These are phyloP conservation scores for Gopherus flavomarginatus DNA, from an alignment of 2,113 vertebrate species.

Conservation along the genomic window DNA sequence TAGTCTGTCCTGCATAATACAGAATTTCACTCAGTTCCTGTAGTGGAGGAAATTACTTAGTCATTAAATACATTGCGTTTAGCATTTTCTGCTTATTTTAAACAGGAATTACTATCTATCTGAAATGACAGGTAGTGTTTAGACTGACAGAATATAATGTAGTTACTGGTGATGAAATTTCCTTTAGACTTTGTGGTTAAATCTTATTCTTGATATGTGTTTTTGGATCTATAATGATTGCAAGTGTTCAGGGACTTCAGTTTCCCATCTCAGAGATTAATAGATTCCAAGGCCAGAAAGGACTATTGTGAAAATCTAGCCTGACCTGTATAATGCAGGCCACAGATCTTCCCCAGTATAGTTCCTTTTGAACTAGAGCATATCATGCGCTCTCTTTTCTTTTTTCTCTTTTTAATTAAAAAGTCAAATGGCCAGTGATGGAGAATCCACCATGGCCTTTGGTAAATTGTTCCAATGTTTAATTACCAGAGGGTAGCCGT, in stretches of 20 bases:
- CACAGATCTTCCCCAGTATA: too few relatives aligned
- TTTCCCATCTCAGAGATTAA: background rate
- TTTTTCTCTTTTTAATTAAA: too few relatives aligned
- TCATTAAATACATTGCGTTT: background rate
- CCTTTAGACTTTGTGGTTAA: fast-evolving
- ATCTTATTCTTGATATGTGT: background rate
- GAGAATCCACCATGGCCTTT: background rate
- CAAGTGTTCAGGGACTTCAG: background rate
- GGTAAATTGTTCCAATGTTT: background rate
- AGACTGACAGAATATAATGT: background rate
- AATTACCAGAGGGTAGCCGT: too few relatives aligned
- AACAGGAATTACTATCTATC: background rate
- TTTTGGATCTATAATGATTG: background rate
- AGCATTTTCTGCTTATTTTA: background rate
- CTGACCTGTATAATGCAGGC: too few relatives aligned
- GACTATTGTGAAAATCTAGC: too few relatives aligned
- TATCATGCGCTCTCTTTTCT: too few relatives aligned
- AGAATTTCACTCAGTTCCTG: fast-evolving
- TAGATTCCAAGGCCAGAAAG: background rate
- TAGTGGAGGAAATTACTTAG: background rate
- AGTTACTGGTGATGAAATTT: background rate
- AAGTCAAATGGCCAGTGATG: background rate
- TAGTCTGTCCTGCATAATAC: background rate
- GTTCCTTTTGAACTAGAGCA: too few relatives aligned
- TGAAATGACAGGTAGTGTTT: background rate